Conservation (phyloP, 37 sponge, comb jelly and placozoan genomes). For the Bolinopsis microptera region DNA sequence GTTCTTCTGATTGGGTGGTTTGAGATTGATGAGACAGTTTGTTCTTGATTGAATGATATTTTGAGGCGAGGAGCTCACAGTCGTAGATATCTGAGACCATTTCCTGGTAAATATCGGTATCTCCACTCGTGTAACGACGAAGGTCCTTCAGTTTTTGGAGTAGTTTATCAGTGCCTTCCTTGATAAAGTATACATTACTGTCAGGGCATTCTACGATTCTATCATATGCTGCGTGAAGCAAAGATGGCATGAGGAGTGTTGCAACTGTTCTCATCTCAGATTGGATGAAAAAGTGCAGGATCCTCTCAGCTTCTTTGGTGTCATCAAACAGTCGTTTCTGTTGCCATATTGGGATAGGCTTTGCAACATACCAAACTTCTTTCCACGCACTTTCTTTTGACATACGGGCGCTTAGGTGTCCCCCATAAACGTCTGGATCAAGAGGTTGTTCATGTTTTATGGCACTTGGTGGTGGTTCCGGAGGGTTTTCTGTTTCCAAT, state of each 20-base stretch:
- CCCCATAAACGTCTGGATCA: constrained; percentile 66
- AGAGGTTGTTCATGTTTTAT: constrained; percentile 33
- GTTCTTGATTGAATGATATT: not conserved
- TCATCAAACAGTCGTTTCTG: constrained; percentile 96
- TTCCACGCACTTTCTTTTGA: constrained; percentile 82
- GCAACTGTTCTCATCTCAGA: not conserved
- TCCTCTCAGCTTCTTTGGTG: constrained; percentile 95
- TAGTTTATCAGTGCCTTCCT: not conserved
- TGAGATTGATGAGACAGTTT: not conserved
- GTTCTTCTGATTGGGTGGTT: not conserved
- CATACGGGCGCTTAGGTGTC: constrained; percentile 89
- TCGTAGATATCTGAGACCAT: not conserved
- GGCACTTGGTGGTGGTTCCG: not conserved
- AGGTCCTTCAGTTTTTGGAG: constrained; percentile 3
- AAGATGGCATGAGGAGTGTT: not conserved
- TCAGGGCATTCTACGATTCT: constrained; percentile 9
- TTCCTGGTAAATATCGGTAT: not conserved
- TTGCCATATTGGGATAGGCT: constrained; percentile 74
- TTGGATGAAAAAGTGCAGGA: constrained; percentile 14
- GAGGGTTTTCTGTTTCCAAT: not conserved
- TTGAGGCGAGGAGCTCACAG: constrained; percentile 5
- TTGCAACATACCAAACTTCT: constrained; percentile 81
- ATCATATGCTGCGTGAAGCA: constrained; percentile 41
- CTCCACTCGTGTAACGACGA: not conserved
- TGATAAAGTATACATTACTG: not conserved